These are phyloP conservation scores for Ophonus ardosiacus DNA, from an alignment of 2,888 invertebrate species.

Conservation along the genomic window DNA sequence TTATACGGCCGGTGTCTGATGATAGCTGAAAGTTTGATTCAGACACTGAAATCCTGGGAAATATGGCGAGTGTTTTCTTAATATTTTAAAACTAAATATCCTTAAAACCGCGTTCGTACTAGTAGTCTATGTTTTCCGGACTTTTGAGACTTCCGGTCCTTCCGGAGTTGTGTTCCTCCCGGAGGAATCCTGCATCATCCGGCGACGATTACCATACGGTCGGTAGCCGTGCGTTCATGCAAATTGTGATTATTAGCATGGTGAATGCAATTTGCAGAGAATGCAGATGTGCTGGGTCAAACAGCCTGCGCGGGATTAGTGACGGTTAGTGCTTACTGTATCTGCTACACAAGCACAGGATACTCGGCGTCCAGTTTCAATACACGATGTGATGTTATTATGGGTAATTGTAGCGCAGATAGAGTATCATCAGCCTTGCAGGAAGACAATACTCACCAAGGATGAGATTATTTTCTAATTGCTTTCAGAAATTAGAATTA, in stretches of 20 bases:
- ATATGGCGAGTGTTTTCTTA: too few relatives aligned
- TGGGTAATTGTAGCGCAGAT: slow-evolving; percentile 16
- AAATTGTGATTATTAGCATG: slow-evolving; percentile 61
- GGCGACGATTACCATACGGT: background rate
- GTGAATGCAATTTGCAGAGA: slow-evolving; percentile 61
- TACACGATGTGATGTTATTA: slow-evolving; percentile 17
- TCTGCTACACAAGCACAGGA: background rate
- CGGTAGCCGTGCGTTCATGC: slow-evolving; percentile 44
- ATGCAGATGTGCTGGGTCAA: slow-evolving; percentile 46
- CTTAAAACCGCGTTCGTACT: too few relatives aligned
- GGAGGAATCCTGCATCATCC: background rate
- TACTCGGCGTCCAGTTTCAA: background rate
- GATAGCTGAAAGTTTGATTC: too few relatives aligned
- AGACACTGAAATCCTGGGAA: too few relatives aligned
- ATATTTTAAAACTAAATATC: too few relatives aligned
- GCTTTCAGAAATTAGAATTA: too few relatives aligned
- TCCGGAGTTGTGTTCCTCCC: background rate
- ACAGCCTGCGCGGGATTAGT: slow-evolving; percentile 2
- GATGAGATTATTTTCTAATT: background rate
- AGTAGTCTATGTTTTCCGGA: background rate
- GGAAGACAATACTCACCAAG: background rate
- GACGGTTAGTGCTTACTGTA: background rate
- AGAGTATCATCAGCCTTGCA: background rate
- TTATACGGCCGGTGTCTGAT: too few relatives aligned
- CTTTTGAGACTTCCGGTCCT: background rate